Evolutionary conservation across 2,113 vertebrate species (phyloP).

Genomic region (Lycocorax pyrrhopterus): DNA sequence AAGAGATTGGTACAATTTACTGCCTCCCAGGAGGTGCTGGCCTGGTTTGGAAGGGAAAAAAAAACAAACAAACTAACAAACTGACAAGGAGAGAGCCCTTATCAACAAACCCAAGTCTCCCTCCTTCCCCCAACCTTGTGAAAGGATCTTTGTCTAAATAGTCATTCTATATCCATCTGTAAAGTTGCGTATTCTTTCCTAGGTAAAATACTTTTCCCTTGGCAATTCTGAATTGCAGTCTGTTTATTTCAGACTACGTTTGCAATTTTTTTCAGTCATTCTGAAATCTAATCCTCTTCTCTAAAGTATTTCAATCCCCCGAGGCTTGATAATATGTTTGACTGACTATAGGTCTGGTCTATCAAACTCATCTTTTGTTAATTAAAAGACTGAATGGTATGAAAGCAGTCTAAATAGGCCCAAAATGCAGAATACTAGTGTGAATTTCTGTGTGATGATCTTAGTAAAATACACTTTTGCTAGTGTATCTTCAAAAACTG

Average conservation of each 20-base stretch:
- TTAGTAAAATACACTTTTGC: not conserved
- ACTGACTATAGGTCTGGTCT: not conserved
- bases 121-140: rapidly evolving
- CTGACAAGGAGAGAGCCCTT: not conserved
- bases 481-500: not conserved
- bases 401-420: not conserved
- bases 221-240: not conserved
- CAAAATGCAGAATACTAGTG: not conserved
- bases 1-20: not conserved
- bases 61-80: not conserved
- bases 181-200: not conserved
- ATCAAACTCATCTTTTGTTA: not conserved
- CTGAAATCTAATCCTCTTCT: not conserved
- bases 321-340: not conserved
- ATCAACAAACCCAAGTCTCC: not conserved
- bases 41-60: not conserved
- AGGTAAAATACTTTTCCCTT: not conserved
- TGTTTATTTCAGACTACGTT: not conserved
- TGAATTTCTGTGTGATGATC: not conserved
- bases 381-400: not conserved
- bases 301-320: not conserved
- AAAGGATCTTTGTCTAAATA: not conserved
- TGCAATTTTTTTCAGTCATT: not conserved
- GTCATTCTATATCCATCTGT: not conserved
- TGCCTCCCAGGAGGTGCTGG: not conserved